phyloP scores from a whole-genome alignment of 2,888 invertebrate genomes.

The Drosophila neoperkinsi region DNA sequence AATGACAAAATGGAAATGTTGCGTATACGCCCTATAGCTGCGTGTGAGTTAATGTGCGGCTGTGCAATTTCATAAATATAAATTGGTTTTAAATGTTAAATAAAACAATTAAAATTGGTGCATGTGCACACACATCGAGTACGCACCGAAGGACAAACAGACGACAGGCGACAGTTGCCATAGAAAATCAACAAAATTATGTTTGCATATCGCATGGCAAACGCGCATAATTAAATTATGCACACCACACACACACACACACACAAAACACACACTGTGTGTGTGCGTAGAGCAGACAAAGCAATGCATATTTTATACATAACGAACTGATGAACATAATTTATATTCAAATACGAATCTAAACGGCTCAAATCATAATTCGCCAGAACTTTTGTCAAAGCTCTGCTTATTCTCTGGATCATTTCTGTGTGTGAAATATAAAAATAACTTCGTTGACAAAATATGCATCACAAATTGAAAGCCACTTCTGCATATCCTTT shows the following conservation, averaged over 20 bases:
- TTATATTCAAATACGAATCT: not conserved
- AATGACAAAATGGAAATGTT: conserved; percentile 68
- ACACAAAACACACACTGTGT: not conserved
- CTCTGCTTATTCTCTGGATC: no score
- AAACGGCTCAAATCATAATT: not conserved
- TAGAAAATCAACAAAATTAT: conserved; percentile 52
- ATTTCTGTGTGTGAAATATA: not conserved
- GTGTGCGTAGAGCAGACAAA: not conserved
- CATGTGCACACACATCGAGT: conserved; percentile 8
- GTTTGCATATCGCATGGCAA: conserved; percentile 58
- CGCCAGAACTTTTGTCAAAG: not conserved
- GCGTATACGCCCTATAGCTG: conserved; percentile 54
- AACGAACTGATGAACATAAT: not conserved
- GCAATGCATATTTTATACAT: not conserved
- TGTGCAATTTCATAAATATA: conserved; percentile 78
- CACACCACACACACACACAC: not conserved
- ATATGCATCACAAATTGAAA: not conserved
- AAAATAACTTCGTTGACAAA: not conserved
- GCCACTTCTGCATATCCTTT: not conserved
- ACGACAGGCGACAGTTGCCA: conserved; percentile 7
- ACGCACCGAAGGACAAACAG: not conserved
- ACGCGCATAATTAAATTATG: conserved; percentile 55
- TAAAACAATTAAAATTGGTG: conserved; percentile 74
- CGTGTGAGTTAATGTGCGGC: conserved; percentile 18
- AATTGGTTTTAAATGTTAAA: conserved; percentile 82